Evolutionary conservation across 2,113 vertebrate genomes (phyloP).

Genomic region (Electrona antarctica): DNA sequence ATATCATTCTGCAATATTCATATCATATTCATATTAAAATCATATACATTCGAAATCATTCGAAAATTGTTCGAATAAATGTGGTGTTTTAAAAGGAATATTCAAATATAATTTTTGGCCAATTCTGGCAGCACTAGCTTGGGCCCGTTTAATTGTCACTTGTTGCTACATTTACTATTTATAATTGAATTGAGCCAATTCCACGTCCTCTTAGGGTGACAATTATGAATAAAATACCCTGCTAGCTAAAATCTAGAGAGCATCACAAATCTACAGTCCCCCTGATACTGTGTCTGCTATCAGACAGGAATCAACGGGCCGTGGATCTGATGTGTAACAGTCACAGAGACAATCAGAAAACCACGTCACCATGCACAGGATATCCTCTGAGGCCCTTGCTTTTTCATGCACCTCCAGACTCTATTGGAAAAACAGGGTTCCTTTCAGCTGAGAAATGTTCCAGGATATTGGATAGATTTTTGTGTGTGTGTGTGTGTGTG

Average conservation of each 20-base stretch:
- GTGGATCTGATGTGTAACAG: constrained; percentile 10
- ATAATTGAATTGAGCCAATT: neutral
- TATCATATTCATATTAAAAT: too few relatives aligned
- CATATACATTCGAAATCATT: too few relatives aligned
- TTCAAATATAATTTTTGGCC: too few relatives aligned
- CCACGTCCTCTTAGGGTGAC: constrained; percentile 19
- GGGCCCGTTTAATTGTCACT: too few relatives aligned
- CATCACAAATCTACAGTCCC: neutral
- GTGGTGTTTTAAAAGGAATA: too few relatives aligned
- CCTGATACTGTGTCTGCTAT: constrained; percentile 6
- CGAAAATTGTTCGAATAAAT: too few relatives aligned
- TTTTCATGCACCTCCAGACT: constrained; percentile 5
- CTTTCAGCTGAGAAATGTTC: constrained; percentile 29
- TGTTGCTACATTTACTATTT: constrained; percentile 14
- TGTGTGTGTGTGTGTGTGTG: constrained; percentile 18
- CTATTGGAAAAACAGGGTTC: neutral
- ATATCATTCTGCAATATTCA: too few relatives aligned
- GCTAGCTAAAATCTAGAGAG: neutral
- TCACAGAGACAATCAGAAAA: constrained; percentile 32
- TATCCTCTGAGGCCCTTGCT: constrained; percentile 8
- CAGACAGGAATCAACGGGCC: constrained; percentile 8
- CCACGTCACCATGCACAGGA: constrained; percentile 33
- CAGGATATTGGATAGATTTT: constrained; percentile 29
- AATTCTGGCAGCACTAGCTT: too few relatives aligned
- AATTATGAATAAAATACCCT: constrained; percentile 23